Percentiles rank a stretch among this genome's conserved stretches.
phyloP scores from a whole-genome alignment of 2,797 vertebrate species.

The Pithecia hirsuta region DNA sequence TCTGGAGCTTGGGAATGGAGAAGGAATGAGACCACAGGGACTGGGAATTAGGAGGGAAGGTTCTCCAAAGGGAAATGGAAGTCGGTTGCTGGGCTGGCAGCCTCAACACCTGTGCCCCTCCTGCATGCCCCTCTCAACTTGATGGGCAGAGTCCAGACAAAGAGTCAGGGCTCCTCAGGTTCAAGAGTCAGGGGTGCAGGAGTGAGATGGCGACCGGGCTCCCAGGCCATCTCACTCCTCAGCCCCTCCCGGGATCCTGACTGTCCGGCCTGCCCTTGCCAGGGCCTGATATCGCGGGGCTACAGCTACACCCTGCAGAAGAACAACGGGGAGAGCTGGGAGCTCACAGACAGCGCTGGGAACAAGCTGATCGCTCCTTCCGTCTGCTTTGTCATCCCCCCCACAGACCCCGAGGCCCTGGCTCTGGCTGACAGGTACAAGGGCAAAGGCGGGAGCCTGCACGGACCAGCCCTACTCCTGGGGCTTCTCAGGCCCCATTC shows the following conservation, averaged over 20 bases:
- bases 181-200: background rate
- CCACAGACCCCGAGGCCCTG: slow-evolving; percentile 91
- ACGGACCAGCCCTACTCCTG: background rate
- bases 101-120: background rate
- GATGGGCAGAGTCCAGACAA: background rate
- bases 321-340: slow-evolving; percentile 91
- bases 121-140: background rate
- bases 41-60: background rate
- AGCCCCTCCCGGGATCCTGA: background rate
- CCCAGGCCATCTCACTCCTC: background rate
- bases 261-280: background rate
- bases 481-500: background rate
- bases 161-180: background rate
- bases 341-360: slow-evolving; percentile 90
- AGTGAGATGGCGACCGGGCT: background rate
- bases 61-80: background rate
- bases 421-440: slow-evolving; percentile 90
- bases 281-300: slow-evolving; percentile 92
- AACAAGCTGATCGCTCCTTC: slow-evolving; percentile 89
- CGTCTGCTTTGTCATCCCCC: slow-evolving; percentile 95
- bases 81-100: background rate
- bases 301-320: slow-evolving; percentile 92
- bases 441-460: background rate
- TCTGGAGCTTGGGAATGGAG: background rate
- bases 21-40: background rate